phyloP scores from a whole-genome alignment of 2,797 vertebrate species.

The Diplodus puntazzo region DNA sequence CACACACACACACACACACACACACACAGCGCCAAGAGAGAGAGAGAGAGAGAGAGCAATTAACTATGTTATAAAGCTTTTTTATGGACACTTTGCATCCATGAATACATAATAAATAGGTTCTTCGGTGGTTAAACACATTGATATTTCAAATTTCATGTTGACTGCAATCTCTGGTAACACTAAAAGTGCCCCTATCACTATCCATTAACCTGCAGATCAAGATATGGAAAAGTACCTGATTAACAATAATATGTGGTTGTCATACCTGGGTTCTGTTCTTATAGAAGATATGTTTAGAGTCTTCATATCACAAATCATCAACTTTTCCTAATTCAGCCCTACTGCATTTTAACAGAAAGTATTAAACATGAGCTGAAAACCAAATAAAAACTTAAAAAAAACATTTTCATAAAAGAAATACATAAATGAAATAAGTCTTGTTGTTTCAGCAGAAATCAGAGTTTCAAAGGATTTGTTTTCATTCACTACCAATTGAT shows the following conservation, averaged over 20 bases:
- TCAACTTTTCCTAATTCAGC: not conserved
- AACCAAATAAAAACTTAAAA: not conserved
- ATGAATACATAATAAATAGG: conserved; percentile 55
- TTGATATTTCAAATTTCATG: conserved; percentile 41
- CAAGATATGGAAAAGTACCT: not conserved
- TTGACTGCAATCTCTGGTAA: conserved; percentile 38
- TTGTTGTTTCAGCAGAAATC: not conserved
- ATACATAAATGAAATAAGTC: not conserved
- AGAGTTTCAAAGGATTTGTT: conserved; percentile 4
- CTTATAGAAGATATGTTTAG: not conserved
- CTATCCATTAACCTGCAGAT: conserved; percentile 19
- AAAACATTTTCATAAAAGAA: not conserved
- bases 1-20: not conserved
- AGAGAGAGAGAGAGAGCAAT: conserved; percentile 21
- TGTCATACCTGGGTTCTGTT: not conserved
- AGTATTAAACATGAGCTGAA: not conserved
- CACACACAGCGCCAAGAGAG: not conserved
- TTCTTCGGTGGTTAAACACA: conserved; percentile 45
- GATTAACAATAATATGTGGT: conserved; percentile 13
- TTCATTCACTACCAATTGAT: conserved; percentile 5
- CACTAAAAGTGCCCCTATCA: conserved; percentile 21
- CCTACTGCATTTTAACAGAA: not conserved
- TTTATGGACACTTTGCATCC: conserved; percentile 53
- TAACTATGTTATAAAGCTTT: conserved; percentile 55
- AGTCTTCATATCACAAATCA: not conserved